A percentile compares a stretch with the other conserved stretches of the same genome.
Conservation (phyloP, 2,113 vertebrate species). For the Etheostoma cragini region DNA sequence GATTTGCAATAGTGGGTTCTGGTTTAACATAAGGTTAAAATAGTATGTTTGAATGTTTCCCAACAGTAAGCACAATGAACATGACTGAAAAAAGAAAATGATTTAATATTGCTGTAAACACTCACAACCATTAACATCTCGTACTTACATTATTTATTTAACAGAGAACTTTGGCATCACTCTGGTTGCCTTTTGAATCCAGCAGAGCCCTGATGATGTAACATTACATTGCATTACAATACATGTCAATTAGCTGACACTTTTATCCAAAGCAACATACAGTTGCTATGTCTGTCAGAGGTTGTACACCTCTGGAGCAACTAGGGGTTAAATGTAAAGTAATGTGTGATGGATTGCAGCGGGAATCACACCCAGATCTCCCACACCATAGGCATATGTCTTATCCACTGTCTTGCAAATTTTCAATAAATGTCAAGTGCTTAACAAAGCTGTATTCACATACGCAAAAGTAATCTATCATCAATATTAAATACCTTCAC, state of each 20-base stretch:
- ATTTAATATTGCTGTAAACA: conserved; percentile 19
- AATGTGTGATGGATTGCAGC: no score
- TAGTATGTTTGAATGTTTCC: neutral
- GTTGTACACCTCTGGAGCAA: no score
- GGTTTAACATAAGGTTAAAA: neutral
- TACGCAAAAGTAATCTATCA: neutral
- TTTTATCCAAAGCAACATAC: no score
- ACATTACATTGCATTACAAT: no score
- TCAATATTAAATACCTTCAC: neutral
- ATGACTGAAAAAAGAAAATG: conserved; percentile 1
- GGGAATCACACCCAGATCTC: no score
- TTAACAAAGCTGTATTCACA: neutral
- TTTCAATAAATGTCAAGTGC: neutral
- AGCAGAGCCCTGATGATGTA: neutral
- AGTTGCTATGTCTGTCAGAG: no score
- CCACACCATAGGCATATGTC: no score
- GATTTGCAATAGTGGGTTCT: neutral
- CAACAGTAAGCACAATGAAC: neutral
- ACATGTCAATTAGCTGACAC: no score
- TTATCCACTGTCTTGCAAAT: neutral
- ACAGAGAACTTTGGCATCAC: neutral
- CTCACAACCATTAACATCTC: conserved; percentile 7
- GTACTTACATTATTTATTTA: conserved; percentile 12
- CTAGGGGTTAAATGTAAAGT: no score
- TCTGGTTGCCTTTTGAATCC: neutral